Percentiles rank a stretch among this genome's conserved stretches.
Evolutionary conservation across 2,888 invertebrate species (phyloP).

Genomic region (Eupithecia centaureata): DNA sequence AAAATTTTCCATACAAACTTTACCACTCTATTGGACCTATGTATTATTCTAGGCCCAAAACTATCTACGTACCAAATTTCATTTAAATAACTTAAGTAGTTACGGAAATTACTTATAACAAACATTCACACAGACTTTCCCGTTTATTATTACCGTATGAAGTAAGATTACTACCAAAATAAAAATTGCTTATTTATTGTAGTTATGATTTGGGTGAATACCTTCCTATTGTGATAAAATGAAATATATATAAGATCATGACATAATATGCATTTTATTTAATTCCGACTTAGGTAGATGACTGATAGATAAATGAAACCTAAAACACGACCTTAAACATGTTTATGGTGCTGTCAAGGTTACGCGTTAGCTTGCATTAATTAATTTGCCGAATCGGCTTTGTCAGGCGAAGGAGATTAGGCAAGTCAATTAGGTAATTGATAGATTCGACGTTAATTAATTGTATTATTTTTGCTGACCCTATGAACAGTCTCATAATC

Average conservation of each 20-base stretch:
- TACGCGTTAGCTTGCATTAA: constrained; percentile 25
- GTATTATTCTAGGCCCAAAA: too few species aligned
- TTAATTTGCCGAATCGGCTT: constrained; percentile 33
- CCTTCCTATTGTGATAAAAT: too few species aligned
- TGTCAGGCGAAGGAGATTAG: constrained; percentile 36
- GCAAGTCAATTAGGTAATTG: constrained; percentile 35
- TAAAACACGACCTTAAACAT: not conserved
- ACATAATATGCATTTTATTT: not conserved
- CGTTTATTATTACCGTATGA: too few species aligned
- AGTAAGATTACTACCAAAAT: too few species aligned
- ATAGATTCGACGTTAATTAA: constrained; percentile 31
- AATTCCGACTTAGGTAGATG: not conserved
- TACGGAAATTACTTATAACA: too few species aligned
- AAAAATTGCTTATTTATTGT: not conserved
- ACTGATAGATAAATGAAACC: too few species aligned
- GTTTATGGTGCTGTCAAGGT: not conserved
- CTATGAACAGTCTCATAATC: not conserved
- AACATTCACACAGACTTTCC: too few species aligned
- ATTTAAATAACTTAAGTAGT: too few species aligned
- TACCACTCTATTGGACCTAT: too few species aligned
- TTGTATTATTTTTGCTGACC: constrained; percentile 16
- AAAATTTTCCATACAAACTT: too few species aligned
- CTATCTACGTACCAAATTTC: too few species aligned
- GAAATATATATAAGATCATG: not conserved
- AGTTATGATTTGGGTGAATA: not conserved